Base-by-base conservation (phyloP, 92 coral and sea anemone species). In the Pocillopora grandis region DNA sequence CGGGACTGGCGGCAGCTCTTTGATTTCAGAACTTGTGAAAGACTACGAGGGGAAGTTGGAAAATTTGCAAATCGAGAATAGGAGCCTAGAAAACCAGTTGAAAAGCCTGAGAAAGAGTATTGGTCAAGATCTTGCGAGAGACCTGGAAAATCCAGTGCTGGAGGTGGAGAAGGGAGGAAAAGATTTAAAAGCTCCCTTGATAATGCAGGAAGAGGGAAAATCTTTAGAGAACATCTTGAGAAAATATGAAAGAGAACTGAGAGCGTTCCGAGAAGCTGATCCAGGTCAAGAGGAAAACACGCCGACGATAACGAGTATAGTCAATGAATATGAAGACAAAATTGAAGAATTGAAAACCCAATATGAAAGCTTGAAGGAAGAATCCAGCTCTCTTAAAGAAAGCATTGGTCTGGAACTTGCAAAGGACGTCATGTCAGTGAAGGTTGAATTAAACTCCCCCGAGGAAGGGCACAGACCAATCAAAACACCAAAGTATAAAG, bases 241-340 rank as follows among this genome's bases (percentile, higher is more conserved):
- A 65, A 64, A 83, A 7, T 91, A 91, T 75, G 91, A 91, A 62
- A 80, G 66, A 15, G 94, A 84, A n/a, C 77, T 72, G 10, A 58
- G 36, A 8, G 76, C 16, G 11, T 35, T 72, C 2, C 23, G 76
- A 72, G 19, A 72, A 17, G 19, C 27, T 37, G 31, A 5, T 35
- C n/a, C 64, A 56, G 80, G 62, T 0, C 58, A 67, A 33, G 77
- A 66, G 20, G 89, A 49, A 58, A 36, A 33, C 4, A 68, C 66
- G 18, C 12, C 49, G 19, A 62, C 88, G 8, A 71, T 72, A 11
- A 19, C 83, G 35, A 79, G 72, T 56, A 72, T 68, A 14, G 76
- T 72, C 11, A 27, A 72, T 27, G 75, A 59, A 49, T 57, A 68
- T 49, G 72, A 76, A 23, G 79, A 60, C 14, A 21, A 36, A 23